phyloP scores from a whole-genome alignment of 2,888 invertebrate species.

The Stenoptilia bipunctidactyla region DNA sequence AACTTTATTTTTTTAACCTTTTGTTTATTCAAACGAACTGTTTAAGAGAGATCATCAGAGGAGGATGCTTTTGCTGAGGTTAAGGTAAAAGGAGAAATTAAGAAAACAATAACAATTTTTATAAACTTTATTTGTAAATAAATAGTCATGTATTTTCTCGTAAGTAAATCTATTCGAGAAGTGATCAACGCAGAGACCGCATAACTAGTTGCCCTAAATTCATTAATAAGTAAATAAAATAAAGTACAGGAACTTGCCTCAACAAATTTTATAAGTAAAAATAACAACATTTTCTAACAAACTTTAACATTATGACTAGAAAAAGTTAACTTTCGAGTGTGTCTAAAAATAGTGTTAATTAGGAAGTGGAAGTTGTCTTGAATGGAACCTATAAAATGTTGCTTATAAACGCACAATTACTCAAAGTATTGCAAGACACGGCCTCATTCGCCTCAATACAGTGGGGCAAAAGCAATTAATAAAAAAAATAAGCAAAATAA shows the following conservation, averaged over 20 bases:
- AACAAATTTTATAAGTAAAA: constrained; percentile 40
- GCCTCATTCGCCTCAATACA: constrained; percentile 48
- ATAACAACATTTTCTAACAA: constrained; percentile 51
- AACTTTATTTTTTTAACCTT: too few relatives aligned
- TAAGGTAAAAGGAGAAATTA: background rate
- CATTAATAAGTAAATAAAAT: constrained; percentile 15
- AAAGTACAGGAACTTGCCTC: constrained; percentile 36
- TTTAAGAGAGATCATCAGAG: too few relatives aligned
- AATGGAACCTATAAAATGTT: constrained; percentile 37
- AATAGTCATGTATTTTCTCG: constrained; percentile 52
- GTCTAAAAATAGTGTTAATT: constrained; percentile 52
- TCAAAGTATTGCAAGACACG: constrained; percentile 26
- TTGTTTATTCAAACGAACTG: too few relatives aligned
- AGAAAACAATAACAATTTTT: constrained; percentile 17
- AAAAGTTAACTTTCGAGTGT: constrained; percentile 41
- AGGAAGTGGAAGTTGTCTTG: constrained; percentile 55
- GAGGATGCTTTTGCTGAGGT: too few relatives aligned
- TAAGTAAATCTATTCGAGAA: constrained; percentile 45
- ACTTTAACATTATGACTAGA: constrained; percentile 63
- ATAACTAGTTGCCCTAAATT: constrained; percentile 41
- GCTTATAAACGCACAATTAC: constrained; percentile 45
- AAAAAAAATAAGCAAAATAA: constrained; percentile 47
- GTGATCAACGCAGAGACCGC: constrained; percentile 45
- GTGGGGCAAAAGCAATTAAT: constrained; percentile 40
- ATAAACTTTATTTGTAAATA: constrained; percentile 40